These are phyloP conservation scores for Aramus guarauna DNA, from an alignment of 2,113 vertebrate genomes.

Conservation along the genomic window DNA sequence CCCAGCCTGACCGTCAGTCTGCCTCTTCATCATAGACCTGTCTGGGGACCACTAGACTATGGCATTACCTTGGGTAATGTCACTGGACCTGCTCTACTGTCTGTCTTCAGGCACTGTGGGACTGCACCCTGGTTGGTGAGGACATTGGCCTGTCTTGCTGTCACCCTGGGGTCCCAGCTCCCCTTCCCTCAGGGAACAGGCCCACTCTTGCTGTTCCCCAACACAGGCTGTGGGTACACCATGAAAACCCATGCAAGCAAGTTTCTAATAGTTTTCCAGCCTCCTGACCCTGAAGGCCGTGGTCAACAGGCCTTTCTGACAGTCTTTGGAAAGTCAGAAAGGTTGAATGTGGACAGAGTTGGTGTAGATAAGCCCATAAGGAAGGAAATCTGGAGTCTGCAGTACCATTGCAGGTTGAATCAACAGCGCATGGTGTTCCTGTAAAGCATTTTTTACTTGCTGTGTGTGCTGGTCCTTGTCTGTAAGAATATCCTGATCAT, in stretches of 20 bases:
- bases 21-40: neutral
- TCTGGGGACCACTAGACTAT: neutral
- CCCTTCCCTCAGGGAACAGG: neutral
- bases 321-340: neutral
- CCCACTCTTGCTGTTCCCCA: neutral
- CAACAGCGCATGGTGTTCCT: rapidly evolving
- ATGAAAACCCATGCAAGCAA: neutral
- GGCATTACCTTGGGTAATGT: too few relatives aligned
- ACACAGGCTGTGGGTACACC: neutral
- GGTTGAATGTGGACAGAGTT: neutral
- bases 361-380: neutral
- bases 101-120: neutral
- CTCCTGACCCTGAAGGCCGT: neutral
- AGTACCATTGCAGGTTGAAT: neutral
- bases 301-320: neutral
- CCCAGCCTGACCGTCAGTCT: neutral
- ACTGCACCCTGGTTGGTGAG: neutral
- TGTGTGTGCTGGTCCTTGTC: neutral
- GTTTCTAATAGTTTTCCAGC: neutral
- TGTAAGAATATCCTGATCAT: neutral
- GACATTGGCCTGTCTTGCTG: neutral
- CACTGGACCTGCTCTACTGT: neutral
- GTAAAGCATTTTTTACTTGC: neutral
- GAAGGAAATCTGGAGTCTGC: neutral
- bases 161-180: too few relatives aligned